Base-by-base conservation (phyloP, 2,888 invertebrate species). In the Gastrophysa polygoni region DNA sequence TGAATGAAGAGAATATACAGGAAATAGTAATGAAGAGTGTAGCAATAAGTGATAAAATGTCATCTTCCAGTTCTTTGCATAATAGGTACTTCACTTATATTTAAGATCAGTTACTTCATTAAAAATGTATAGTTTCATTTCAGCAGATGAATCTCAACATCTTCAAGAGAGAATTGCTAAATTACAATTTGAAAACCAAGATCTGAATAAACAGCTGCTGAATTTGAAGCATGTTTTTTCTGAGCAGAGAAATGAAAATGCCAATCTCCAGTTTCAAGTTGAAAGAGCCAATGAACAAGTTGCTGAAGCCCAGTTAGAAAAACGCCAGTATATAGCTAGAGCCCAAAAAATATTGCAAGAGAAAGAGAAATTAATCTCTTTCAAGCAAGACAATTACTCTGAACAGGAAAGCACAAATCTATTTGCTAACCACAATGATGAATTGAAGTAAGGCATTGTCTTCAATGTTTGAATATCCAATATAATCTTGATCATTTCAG, bases 271-370 rank as follows among this genome's bases (percentile, higher is more conserved):
- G 63, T 69, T 67, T 56, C 77, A 79, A 68, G 66, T 78, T 21
- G 78, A 80, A 51, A 70, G 77, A 55, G 69, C 74, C 14, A 78
- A 76, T 68, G 75, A 77, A 62, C 71, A 75, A 49, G 70, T 77
- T 46, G 54, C 64, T 29, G 64, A 67, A 46, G 76, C 79, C 32
- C 78, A 79, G 66, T 71, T 69, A 5, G 92, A 93, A 76, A 84
- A 92, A 72, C 86, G 88, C 57, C 89, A 90, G 57, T 93, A 93
- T 79, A 88, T 91, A 70, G 86, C 87, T n/a, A 89, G 93, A 73
- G 93, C 93, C 0, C 87, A 91, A 71, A 85, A 88, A 67, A 91
- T 92, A 62, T 80, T 93, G 7, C 89, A 89, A 78, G 89, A 89
- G 65, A 93, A 93, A 74, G 93, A 93, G 74, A 86, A 88, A 69